phyloP scores from a whole-genome alignment of 2,888 invertebrate genomes.

The Scaptomyza flava region DNA sequence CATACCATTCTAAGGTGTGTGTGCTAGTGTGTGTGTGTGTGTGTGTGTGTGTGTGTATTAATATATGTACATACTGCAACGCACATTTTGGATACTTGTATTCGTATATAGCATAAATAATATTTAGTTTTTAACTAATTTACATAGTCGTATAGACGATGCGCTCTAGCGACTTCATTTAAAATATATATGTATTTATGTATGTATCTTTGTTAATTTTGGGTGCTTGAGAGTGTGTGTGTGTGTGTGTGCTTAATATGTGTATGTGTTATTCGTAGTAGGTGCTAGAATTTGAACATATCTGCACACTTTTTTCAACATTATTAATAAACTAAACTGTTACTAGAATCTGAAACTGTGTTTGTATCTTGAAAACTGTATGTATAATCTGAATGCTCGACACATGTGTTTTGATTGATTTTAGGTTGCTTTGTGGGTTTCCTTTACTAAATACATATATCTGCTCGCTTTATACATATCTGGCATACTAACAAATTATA shows the following conservation, averaged over 20 bases:
- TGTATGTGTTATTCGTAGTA: slow-evolving; percentile 58
- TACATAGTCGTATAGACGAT: slow-evolving; percentile 78
- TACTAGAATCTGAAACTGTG: slow-evolving; percentile 48
- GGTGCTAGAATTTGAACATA: slow-evolving; percentile 75
- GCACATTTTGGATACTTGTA: slow-evolving; percentile 70
- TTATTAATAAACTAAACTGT: slow-evolving; percentile 63
- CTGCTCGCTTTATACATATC: slow-evolving; percentile 63
- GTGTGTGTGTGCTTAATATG: slow-evolving; percentile 30
- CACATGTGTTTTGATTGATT: slow-evolving; percentile 32
- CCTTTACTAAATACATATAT: slow-evolving; percentile 25
- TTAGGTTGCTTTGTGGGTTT: slow-evolving; percentile 40
- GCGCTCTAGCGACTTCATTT: slow-evolving; percentile 73
- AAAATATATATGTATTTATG: slow-evolving; percentile 48
- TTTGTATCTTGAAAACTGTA: slow-evolving; percentile 12
- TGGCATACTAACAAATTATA: slow-evolving; percentile 52
- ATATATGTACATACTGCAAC: slow-evolving; percentile 65
- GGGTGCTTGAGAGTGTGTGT: slow-evolving; percentile 19
- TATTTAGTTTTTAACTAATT: slow-evolving; percentile 81
- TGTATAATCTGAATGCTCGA: slow-evolving; percentile 34
- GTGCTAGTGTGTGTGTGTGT: slow-evolving; percentile 5
- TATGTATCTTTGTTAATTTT: slow-evolving; percentile 5
- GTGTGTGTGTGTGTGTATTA: slow-evolving; percentile 31
- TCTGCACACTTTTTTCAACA: slow-evolving; percentile 60
- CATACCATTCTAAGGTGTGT: slow-evolving; percentile 10
- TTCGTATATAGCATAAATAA: slow-evolving; percentile 66